A percentile compares a stretch with the other conserved stretches of the same genome.
Evolutionary conservation across 2,113 vertebrate genomes (phyloP).

Genomic region (Cettia cetti): DNA sequence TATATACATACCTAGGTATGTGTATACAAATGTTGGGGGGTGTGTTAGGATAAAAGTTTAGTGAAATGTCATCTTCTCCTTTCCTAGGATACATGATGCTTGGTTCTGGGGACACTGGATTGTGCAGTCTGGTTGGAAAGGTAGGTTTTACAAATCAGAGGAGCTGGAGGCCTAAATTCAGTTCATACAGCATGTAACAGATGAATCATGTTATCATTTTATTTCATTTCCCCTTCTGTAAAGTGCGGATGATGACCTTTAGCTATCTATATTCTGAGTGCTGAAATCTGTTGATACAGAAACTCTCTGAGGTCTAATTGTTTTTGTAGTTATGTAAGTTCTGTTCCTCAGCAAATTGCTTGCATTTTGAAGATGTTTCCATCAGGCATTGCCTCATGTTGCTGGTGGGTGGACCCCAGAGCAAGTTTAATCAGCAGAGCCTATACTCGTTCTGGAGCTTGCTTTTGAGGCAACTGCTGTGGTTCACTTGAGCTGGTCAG

Average conservation of each 20-base stretch:
- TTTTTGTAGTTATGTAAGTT: neutral
- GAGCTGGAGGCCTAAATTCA: neutral
- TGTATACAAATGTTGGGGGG: fast-evolving
- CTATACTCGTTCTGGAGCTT: neutral
- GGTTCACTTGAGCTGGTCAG: neutral
- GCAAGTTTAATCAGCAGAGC: neutral
- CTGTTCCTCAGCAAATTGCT: neutral
- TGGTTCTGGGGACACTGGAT: neutral
- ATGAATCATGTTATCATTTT: neutral
- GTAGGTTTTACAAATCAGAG: neutral
- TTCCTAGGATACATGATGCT: neutral
- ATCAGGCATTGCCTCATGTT: neutral
- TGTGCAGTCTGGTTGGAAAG: neutral
- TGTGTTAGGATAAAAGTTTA: neutral
- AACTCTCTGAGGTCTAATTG: neutral
- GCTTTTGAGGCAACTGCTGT: neutral
- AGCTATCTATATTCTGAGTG: neutral
- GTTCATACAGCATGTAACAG: neutral
- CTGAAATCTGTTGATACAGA: constrained; percentile 2
- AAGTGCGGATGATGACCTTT: neutral
- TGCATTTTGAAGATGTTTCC: constrained; percentile 11
- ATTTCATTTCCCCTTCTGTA: neutral
- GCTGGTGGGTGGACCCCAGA: neutral
- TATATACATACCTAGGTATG: neutral
- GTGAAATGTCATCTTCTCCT: neutral